A percentile compares a stretch with the other conserved stretches of the same genome.
Conservation (phyloP, 2,113 vertebrate genomes). For the Phalacrocorax brasilianus region DNA sequence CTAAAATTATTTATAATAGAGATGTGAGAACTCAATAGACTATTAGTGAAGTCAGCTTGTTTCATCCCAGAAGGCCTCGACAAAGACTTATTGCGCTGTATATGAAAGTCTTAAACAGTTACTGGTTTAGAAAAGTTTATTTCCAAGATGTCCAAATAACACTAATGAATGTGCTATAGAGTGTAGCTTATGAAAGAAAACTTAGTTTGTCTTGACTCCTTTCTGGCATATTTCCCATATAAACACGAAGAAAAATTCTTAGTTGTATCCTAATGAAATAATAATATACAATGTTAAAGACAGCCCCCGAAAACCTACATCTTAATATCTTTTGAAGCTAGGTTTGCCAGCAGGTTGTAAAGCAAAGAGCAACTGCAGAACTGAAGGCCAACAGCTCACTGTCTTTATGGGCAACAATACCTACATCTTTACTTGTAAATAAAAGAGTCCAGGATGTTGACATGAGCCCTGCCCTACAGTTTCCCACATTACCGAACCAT, state of each 20-base stretch:
- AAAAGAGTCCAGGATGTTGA: not conserved
- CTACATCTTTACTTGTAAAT: not conserved
- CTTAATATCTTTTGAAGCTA: not conserved
- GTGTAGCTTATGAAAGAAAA: not conserved
- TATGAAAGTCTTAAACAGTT: not conserved
- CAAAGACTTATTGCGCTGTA: not conserved
- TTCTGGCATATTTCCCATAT: not conserved
- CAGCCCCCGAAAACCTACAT: not conserved
- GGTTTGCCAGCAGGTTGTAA: not conserved
- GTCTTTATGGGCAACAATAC: not conserved
- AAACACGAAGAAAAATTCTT: not conserved
- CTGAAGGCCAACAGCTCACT: not conserved
- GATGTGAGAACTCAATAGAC: constrained; percentile 38
- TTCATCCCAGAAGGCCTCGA: constrained; percentile 21
- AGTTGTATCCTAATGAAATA: not conserved
- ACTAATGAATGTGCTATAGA: not conserved
- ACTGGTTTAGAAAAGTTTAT: constrained; percentile 29
- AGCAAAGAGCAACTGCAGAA: not conserved
- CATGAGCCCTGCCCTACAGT: not conserved
- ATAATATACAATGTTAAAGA: not conserved
- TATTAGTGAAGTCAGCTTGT: constrained; percentile 52
- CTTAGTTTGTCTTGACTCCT: not conserved
- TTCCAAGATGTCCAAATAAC: not conserved
- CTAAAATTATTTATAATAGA: constrained; percentile 64
- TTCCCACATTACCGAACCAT: fast-evolving